phyloP scores from a whole-genome alignment of 2,888 invertebrate species.

The Plutella xylostella region DNA sequence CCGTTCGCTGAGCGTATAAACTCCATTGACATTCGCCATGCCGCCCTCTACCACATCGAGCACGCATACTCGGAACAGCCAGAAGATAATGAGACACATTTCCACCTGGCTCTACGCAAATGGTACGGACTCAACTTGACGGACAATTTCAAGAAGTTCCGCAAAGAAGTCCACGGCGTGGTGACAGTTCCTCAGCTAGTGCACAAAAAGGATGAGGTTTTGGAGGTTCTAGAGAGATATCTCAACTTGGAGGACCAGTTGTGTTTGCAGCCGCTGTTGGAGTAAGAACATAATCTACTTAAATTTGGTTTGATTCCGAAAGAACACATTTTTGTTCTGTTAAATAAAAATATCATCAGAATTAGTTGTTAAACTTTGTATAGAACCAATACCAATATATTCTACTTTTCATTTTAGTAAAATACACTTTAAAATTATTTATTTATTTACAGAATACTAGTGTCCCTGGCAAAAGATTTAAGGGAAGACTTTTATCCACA shows the following conservation, averaged over 20 bases:
- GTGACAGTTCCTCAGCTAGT: constrained; percentile 88
- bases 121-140: constrained; percentile 92
- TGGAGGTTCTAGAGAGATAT: constrained; percentile 78
- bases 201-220: constrained; percentile 81
- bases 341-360: too few relatives aligned
- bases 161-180: constrained; percentile 78
- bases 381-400: too few relatives aligned
- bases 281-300: too few relatives aligned
- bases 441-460: constrained; percentile 74
- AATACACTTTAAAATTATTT: neutral
- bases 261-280: constrained; percentile 84
- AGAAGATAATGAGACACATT: constrained; percentile 81
- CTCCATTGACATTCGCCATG: constrained; percentile 82
- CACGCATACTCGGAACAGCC: constrained; percentile 80
- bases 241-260: constrained; percentile 77
- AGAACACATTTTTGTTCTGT: neutral
- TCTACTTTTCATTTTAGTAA: too few relatives aligned
- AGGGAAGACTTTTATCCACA: constrained; percentile 90
- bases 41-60: constrained; percentile 86
- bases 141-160: constrained; percentile 82
- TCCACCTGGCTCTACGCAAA: constrained; percentile 85
- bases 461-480: constrained; percentile 88
- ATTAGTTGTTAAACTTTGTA: too few relatives aligned
- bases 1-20: constrained; percentile 89
- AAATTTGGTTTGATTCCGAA: neutral